phyloP scores from a whole-genome alignment of 2,888 invertebrate genomes.

The Caenorhabditis sulstoni region DNA sequence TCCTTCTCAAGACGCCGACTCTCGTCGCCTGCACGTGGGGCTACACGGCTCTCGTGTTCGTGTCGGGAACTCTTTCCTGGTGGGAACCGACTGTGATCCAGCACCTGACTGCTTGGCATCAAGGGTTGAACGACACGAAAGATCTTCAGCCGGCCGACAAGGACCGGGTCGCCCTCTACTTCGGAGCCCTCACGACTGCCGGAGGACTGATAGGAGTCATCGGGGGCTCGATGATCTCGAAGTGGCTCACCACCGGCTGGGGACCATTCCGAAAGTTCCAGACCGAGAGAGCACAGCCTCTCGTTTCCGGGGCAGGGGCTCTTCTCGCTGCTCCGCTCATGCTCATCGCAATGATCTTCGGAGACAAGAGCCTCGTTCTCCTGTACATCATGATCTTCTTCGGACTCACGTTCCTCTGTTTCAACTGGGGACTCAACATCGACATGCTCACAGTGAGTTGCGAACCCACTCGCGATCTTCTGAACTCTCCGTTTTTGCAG shows the following conservation, averaged over 20 bases:
- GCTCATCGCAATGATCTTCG: conserved; percentile 62
- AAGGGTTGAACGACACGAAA: conserved; percentile 60
- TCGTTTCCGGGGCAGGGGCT: conserved; percentile 91
- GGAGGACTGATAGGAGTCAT: conserved; percentile 95
- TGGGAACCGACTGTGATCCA: conserved; percentile 84
- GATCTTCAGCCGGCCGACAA: conserved; percentile 45
- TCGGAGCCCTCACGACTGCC: conserved; percentile 93
- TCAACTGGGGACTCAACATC: conserved; percentile 98
- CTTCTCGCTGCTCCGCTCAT: conserved; percentile 87
- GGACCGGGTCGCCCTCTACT: conserved; percentile 85
- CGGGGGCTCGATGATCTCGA: conserved; percentile 88
- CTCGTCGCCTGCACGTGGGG: conserved; percentile 94
- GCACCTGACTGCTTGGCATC: conserved; percentile 67
- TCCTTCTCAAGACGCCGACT: conserved; percentile 85
- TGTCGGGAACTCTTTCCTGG: conserved; percentile 86
- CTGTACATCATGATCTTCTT: conserved; percentile 81
- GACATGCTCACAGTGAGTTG: conserved; percentile 86
- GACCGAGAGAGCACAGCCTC: conserved; percentile 82
- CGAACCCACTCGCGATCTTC: not conserved
- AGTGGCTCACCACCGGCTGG: conserved; percentile 60
- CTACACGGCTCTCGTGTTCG: conserved; percentile 98
- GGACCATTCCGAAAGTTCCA: conserved; percentile 61
- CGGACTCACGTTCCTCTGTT: conserved; percentile 86
- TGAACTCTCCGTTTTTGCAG: too few relatives aligned
- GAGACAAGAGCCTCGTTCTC: conserved; percentile 58